phyloP scores from a whole-genome alignment of 2,113 vertebrate genomes.

The Tragelaphus imberbis region DNA sequence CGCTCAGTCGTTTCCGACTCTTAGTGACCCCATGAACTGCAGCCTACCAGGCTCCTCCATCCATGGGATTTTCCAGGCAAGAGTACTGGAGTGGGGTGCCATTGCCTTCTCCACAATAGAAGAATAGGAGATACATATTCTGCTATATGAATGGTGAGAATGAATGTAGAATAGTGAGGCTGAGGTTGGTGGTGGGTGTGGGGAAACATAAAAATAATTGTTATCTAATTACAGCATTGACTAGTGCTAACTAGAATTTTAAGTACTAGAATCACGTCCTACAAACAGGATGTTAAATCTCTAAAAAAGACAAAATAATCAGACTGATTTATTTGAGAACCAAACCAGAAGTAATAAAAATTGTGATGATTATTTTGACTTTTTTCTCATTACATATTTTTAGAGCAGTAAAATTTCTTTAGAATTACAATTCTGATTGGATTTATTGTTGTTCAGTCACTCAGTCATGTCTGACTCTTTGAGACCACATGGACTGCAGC shows the following conservation, averaged over 20 bases:
- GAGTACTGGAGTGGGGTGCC: too few species aligned
- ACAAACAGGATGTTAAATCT: neutral
- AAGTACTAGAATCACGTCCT: neutral
- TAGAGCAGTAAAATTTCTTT: neutral
- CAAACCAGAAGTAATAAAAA: neutral
- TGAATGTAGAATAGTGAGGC: neutral
- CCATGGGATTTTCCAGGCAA: too few species aligned
- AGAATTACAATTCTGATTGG: neutral
- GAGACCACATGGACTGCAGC: fast-evolving
- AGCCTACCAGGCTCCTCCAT: too few species aligned
- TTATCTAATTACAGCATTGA: neutral
- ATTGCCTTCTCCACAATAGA: neutral
- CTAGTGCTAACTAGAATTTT: neutral
- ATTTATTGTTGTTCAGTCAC: neutral
- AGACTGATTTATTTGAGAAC: neutral
- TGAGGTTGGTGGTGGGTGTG: neutral
- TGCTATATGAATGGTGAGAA: neutral
- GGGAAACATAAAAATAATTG: neutral
- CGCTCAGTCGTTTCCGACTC: too few species aligned
- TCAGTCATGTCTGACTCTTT: neutral
- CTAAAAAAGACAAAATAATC: neutral
- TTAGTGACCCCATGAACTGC: too few species aligned
- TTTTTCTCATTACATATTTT: neutral
- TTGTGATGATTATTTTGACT: neutral
- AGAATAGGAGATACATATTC: neutral